Percentiles rank a stretch among this genome's conserved stretches.
Conservation (phyloP, 2,888 invertebrate genomes). For the Volucella inanis region DNA sequence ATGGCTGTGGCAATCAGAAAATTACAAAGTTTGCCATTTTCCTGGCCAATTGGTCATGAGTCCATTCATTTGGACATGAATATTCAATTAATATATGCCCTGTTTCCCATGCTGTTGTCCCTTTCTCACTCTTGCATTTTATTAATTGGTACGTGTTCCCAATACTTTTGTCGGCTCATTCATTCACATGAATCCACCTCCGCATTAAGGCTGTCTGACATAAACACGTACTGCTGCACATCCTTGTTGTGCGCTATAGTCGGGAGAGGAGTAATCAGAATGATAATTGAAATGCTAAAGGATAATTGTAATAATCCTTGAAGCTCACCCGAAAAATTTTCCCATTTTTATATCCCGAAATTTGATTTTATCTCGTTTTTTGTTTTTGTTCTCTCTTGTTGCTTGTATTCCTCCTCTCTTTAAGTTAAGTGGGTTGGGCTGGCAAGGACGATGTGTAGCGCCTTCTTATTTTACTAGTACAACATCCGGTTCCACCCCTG, state of each 20-base stretch:
- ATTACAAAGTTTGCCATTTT: slow-evolving; percentile 43
- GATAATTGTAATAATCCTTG: slow-evolving; percentile 62
- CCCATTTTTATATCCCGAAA: slow-evolving; percentile 26
- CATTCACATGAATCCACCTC: neutral
- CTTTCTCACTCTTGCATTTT: neutral
- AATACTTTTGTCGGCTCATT: slow-evolving; percentile 7
- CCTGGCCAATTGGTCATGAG: slow-evolving; percentile 37
- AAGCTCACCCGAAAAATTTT: slow-evolving; percentile 46
- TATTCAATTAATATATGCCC: slow-evolving; percentile 41
- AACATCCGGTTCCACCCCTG: slow-evolving; percentile 24
- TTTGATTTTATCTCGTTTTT: slow-evolving; percentile 36
- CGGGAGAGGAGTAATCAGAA: slow-evolving; percentile 47
- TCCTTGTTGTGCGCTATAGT: slow-evolving; percentile 16
- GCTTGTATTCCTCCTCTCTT: neutral
- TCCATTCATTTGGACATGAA: slow-evolving; percentile 31
- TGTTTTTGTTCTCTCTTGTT: neutral
- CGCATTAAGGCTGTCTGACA: slow-evolving; percentile 30
- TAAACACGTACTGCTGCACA: slow-evolving; percentile 38
- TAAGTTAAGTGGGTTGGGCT: slow-evolving; percentile 9
- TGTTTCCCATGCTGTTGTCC: neutral
- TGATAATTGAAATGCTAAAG: slow-evolving; percentile 62
- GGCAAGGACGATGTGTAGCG: neutral
- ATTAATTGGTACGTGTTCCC: slow-evolving; percentile 47
- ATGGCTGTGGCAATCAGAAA: slow-evolving; percentile 27
- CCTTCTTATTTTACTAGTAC: slow-evolving; percentile 5